Evolutionary conservation across 2,888 invertebrate genomes (phyloP).

Genomic region (Pterostichus madidus): DNA sequence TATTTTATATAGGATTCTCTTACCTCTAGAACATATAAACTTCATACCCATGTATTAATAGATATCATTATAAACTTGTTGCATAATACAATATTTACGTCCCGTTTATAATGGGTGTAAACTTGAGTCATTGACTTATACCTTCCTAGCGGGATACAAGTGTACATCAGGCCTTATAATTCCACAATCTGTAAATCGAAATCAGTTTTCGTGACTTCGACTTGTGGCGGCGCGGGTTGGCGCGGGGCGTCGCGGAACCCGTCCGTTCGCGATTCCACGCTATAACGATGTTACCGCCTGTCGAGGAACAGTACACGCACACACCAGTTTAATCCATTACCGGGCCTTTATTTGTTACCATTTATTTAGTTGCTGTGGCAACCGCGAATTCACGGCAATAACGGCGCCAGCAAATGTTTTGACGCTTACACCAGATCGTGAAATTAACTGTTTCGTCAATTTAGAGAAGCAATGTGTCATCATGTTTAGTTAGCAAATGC

Average conservation of each 20-base stretch:
- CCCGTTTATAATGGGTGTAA: neutral
- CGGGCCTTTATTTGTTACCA: slow-evolving; percentile 28
- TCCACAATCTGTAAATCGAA: slow-evolving; percentile 41
- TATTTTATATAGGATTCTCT: too few species aligned
- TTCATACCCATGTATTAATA: too few species aligned
- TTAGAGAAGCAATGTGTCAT: neutral
- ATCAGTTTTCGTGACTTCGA: slow-evolving; percentile 41
- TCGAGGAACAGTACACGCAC: slow-evolving; percentile 30
- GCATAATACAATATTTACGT: neutral
- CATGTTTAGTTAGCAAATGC: neutral
- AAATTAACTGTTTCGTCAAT: neutral
- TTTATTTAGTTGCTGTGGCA: slow-evolving; percentile 32
- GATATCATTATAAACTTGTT: neutral
- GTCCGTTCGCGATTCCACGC: slow-evolving; percentile 23
- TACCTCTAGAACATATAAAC: too few species aligned
- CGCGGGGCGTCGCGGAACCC: neutral
- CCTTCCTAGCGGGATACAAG: neutral
- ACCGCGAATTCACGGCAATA: slow-evolving; percentile 18
- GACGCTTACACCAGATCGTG: neutral
- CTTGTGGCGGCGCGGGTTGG: neutral
- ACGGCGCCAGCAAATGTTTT: neutral
- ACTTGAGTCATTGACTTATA: slow-evolving; percentile 11
- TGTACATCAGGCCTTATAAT: slow-evolving; percentile 21
- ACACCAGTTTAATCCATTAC: slow-evolving; percentile 38
- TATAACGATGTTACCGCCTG: slow-evolving; percentile 42